Evolutionary conservation across 2,797 vertebrate genomes (phyloP), one percentile per base, ranked within the genome.

Genomic region (Epinephelus malabaricus): DNA sequence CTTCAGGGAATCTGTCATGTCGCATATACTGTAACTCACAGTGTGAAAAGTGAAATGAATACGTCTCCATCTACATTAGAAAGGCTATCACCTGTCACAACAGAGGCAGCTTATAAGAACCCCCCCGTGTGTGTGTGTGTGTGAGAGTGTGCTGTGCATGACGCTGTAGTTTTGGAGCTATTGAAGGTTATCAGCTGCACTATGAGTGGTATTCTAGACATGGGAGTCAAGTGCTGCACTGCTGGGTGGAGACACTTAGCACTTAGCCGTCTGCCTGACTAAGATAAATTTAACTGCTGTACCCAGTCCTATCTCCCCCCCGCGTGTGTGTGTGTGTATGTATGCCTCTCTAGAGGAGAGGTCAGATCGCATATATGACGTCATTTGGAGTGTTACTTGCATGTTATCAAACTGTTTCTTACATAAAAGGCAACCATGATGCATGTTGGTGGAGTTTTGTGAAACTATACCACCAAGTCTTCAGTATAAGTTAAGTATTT

Each of bases 201-300:
- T 49, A 23, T 59, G 61, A 55, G 62, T 17, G 68, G 65, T 75
- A 81, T 79, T 83, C 47, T 61, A 50, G 69, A 79, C 7, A 46
- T 60, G 71, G 60, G 53, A 50, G 77, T 67, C 6, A 55, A 82
- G 85, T 68, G 65, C 53, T 46, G 68, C 70, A 65, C 66, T 74
- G 68, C 19, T 5, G 61, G 84, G 78, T 70, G 83, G 87, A 89
- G 86, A 84, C 85, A 73, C 58, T 79, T 49, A 68, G 56, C 78
- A 83, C 87, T 90, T 70, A 75, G 63, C 40, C 5, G 58, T 83
- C 84, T 91, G 85, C 45, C 18, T 64, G 73, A 68, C 64, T 19
- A 27, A 79, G 90, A 87, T 94, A 91, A 86, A 89, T 82, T 72
- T 86, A 84, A 77, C 80, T 80, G 53, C 60, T 71, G 75, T 40